A percentile compares a stretch with the other conserved stretches of the same genome.
phyloP scores from a whole-genome alignment of 2,888 invertebrate genomes.

The Xanthia icteritia region DNA sequence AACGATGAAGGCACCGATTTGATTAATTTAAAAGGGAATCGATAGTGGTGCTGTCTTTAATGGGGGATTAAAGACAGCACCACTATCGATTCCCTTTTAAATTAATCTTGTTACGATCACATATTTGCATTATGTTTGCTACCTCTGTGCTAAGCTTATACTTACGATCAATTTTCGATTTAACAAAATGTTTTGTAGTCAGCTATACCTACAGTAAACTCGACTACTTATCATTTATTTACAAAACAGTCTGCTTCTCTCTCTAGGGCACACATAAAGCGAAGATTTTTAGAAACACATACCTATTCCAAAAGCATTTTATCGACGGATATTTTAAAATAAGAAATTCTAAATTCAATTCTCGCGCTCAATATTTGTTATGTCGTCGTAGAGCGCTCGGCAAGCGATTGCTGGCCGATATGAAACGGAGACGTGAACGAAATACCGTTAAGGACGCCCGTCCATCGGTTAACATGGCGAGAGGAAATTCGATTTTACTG shows the following conservation, averaged over 20 bases:
- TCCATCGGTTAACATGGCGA: constrained; percentile 56
- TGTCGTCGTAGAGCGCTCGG: constrained; percentile 71
- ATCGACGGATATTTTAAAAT: constrained; percentile 70
- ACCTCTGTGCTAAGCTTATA: background rate
- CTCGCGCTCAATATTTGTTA: constrained; percentile 77
- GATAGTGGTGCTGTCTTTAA: background rate
- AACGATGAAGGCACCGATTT: background rate
- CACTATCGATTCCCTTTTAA: too few relatives aligned
- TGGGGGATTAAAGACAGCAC: too few relatives aligned
- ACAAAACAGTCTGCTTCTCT: constrained; percentile 13
- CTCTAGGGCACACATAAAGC: constrained; percentile 32
- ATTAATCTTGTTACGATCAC: background rate
- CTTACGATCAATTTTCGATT: constrained; percentile 23
- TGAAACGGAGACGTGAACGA: constrained; percentile 76
- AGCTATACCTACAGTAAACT: background rate
- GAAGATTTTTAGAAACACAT: constrained; percentile 28
- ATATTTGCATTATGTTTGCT: background rate
- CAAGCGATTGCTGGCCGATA: constrained; percentile 73
- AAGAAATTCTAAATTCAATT: constrained; percentile 78
- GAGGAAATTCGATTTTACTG: constrained; percentile 62
- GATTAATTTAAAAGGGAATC: constrained; percentile 5
- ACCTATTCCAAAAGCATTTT: constrained; percentile 55
- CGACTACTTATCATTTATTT: constrained; percentile 8
- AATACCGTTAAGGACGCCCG: constrained; percentile 68
- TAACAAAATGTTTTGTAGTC: background rate